Evolutionary conservation across 2,797 vertebrate genomes (phyloP).

Genomic region (Sebastes nivosus): DNA sequence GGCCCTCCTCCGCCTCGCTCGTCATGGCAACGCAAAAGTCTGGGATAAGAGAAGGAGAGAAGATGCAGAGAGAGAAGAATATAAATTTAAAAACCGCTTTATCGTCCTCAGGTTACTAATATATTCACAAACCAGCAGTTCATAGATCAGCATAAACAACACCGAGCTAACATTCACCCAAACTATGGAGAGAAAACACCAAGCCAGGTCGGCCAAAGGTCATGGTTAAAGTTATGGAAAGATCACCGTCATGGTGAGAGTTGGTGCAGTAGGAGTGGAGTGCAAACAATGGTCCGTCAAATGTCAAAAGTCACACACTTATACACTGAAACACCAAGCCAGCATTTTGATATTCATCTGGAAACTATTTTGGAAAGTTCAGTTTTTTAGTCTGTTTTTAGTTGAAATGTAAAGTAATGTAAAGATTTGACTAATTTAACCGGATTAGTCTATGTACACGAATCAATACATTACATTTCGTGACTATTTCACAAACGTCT

Average conservation of each 20-base stretch:
- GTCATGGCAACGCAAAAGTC: constrained; percentile 78
- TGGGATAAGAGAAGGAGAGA: constrained; percentile 35
- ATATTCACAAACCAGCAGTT: not conserved
- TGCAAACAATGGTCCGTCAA: too few relatives aligned
- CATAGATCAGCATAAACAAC: not conserved
- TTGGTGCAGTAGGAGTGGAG: not conserved
- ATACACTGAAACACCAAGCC: not conserved
- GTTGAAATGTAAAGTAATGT: not conserved
- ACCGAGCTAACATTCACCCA: not conserved
- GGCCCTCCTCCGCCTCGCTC: constrained; percentile 82
- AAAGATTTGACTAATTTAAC: not conserved
- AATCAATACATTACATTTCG: too few relatives aligned
- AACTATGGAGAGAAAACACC: not conserved
- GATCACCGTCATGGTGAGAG: not conserved
- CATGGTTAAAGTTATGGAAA: not conserved
- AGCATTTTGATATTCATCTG: not conserved
- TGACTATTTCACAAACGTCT: fast-evolving
- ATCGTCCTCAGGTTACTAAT: not conserved
- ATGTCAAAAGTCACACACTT: too few relatives aligned
- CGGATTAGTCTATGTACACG: not conserved
- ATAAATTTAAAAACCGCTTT: not conserved
- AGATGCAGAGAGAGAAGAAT: not conserved
- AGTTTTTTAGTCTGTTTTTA: too few relatives aligned
- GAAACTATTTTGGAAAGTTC: not conserved
- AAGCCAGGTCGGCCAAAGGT: not conserved